Conservation (phyloP, 2,113 vertebrate species). For the Brachypteracias leptosomus region DNA sequence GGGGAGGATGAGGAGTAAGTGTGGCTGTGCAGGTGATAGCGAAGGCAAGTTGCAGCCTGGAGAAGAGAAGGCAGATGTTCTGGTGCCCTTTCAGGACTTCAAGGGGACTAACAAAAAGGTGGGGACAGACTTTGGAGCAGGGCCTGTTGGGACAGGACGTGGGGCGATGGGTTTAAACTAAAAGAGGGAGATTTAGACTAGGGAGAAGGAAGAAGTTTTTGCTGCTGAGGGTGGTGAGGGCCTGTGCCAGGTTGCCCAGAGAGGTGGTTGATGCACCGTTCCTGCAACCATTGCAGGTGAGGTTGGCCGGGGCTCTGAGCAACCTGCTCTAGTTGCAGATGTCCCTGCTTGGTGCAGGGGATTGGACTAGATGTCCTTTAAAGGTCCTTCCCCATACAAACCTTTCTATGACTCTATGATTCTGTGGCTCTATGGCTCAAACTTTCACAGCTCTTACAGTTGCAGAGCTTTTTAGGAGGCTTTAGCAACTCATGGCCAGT, state of each 20-base stretch:
- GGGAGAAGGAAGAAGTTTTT: background rate
- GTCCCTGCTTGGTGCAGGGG: background rate
- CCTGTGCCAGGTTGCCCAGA: background rate
- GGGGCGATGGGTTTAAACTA: background rate
- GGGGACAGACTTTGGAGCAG: background rate
- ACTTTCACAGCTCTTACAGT: background rate
- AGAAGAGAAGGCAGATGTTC: too few relatives aligned
- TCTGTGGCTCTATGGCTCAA: background rate
- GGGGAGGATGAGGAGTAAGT: background rate
- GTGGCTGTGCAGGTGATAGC: too few relatives aligned
- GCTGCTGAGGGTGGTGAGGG: background rate
- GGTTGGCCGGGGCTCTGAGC: background rate
- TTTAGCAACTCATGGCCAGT: background rate
- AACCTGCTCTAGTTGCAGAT: background rate
- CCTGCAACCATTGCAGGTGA: background rate
- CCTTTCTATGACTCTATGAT: background rate
- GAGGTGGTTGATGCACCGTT: background rate
- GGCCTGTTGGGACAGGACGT: background rate
- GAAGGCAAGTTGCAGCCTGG: background rate
- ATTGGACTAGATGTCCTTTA: background rate
- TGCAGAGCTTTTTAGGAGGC: background rate
- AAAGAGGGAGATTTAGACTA: background rate
- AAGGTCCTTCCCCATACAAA: background rate
- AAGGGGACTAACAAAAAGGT: background rate
- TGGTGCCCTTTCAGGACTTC: background rate